phyloP scores from a whole-genome alignment of 2,888 invertebrate genomes.

The Gnatocerus cornutus region DNA sequence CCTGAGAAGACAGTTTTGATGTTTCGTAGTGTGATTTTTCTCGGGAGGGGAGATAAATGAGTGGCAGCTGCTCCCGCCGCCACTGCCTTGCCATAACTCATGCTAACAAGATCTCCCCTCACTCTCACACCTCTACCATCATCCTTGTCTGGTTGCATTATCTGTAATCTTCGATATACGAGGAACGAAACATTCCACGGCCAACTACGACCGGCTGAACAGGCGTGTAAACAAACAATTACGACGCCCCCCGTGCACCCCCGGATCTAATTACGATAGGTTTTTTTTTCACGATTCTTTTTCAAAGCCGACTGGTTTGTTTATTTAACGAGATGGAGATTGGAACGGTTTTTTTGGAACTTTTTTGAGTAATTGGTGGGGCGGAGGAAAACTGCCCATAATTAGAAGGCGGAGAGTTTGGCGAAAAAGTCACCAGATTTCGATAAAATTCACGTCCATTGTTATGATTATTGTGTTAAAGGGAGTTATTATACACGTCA shows the following conservation, averaged over 20 bases:
- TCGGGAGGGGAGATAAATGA: neutral
- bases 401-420: constrained; percentile 23
- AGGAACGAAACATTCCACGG: constrained; percentile 53
- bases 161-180: constrained; percentile 65
- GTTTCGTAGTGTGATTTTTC: neutral
- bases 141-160: constrained; percentile 64
- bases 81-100: constrained; percentile 64
- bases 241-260: constrained; percentile 51
- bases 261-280: constrained; percentile 32
- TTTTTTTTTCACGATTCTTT: constrained; percentile 23
- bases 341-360: constrained; percentile 17
- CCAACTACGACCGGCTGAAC: constrained; percentile 58
- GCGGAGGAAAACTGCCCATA: neutral
- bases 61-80: constrained; percentile 51
- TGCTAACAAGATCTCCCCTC: constrained; percentile 67
- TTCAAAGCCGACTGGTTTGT: constrained; percentile 31
- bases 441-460: neutral
- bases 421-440: neutral
- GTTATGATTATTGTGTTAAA: constrained; percentile 1
- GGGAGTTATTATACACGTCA: constrained; percentile 1
- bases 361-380: constrained; percentile 25
- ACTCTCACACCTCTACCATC: constrained; percentile 57
- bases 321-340: constrained; percentile 40
- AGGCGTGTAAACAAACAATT: constrained; percentile 67
- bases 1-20: neutral